phyloP scores from a whole-genome alignment of 2,797 vertebrate genomes.

The Anabacerthia variegaticeps region DNA sequence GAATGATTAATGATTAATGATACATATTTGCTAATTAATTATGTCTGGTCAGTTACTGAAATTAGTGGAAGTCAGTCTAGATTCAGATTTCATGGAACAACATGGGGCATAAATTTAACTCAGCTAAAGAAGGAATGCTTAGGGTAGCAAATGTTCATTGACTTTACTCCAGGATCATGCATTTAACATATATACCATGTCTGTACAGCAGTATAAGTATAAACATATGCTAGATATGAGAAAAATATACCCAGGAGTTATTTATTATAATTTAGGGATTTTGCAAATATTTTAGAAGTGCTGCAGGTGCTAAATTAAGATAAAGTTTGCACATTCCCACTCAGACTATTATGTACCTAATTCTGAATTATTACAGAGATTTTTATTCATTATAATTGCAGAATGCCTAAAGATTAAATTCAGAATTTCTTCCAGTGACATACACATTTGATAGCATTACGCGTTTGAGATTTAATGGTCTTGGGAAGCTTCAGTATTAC shows the following conservation, averaged over 20 bases:
- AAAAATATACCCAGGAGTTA: background rate
- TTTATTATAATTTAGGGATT: background rate
- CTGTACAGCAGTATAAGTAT: background rate
- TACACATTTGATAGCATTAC: slow-evolving; percentile 63
- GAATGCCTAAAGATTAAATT: slow-evolving; percentile 68
- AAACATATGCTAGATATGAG: background rate
- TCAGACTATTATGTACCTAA: slow-evolving; percentile 24
- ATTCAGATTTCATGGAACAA: background rate
- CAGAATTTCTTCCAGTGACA: slow-evolving; percentile 59
- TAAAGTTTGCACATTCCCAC: slow-evolving; percentile 41
- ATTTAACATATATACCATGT: background rate
- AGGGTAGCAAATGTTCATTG: background rate
- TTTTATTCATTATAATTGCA: slow-evolving; percentile 68
- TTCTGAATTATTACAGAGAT: slow-evolving; percentile 62
- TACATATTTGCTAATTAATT: background rate
- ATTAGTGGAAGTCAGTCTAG: background rate
- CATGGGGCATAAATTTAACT: background rate
- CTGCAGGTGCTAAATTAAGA: slow-evolving; percentile 39
- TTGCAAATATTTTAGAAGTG: slow-evolving; percentile 19
- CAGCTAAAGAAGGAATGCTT: background rate
- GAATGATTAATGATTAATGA: background rate
- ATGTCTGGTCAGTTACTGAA: background rate
- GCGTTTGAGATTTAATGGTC: slow-evolving; percentile 62
- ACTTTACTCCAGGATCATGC: background rate
- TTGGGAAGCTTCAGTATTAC: slow-evolving; percentile 69